These are phyloP conservation scores for Indicator maculatus DNA, from an alignment of 2,113 vertebrate genomes.

Conservation along the genomic window DNA sequence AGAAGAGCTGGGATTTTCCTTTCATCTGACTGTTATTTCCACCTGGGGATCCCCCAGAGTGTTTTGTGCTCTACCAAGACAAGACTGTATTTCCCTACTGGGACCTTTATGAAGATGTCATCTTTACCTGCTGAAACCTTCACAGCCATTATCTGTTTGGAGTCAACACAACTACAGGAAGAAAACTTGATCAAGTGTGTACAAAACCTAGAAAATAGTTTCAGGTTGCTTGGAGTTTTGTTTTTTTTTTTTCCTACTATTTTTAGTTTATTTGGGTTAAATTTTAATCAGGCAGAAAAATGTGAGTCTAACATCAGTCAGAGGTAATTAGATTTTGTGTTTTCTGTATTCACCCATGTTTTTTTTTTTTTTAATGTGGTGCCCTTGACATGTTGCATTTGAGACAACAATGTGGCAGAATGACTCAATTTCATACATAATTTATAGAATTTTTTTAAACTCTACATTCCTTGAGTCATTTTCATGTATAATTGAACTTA, in stretches of 20 bases:
- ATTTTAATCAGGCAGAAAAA: slow-evolving; percentile 39
- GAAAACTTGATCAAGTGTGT: background rate
- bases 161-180: background rate
- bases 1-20: background rate
- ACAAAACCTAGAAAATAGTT: background rate
- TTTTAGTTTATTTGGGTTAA: slow-evolving; percentile 29
- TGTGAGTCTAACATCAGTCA: background rate
- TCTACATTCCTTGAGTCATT: slow-evolving; percentile 38
- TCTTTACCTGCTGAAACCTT: background rate
- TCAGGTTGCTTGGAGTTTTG: background rate
- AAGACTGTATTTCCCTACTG: background rate
- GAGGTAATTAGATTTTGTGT: slow-evolving; percentile 9
- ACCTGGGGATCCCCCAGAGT: background rate
- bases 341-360: background rate
- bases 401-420: background rate
- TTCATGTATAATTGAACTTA: slow-evolving; percentile 73
- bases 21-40: background rate
- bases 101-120: background rate
- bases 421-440: slow-evolving; percentile 66
- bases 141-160: background rate
- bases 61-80: background rate
- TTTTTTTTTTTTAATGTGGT: background rate
- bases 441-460: slow-evolving; percentile 56
- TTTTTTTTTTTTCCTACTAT: slow-evolving; percentile 10
- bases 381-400: slow-evolving; percentile 19